phyloP scores from a whole-genome alignment of 2,113 vertebrate genomes.

The Hoplias malabaricus region DNA sequence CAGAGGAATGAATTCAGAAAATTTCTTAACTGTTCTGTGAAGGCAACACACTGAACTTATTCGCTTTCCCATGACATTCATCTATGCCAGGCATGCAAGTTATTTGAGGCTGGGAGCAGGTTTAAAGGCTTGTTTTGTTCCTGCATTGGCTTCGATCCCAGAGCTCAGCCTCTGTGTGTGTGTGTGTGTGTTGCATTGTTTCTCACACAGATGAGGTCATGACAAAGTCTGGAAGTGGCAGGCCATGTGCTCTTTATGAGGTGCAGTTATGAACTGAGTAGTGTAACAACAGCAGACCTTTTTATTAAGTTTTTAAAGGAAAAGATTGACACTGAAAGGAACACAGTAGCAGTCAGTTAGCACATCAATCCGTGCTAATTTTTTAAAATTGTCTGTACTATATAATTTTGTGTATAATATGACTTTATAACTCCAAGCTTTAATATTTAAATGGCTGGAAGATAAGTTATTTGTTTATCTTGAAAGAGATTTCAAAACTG shows the following conservation, averaged over 20 bases:
- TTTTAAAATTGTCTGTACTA: too few relatives aligned
- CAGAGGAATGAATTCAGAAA: background rate
- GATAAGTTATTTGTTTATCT: too few relatives aligned
- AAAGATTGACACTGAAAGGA: background rate
- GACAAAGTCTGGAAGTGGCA: background rate
- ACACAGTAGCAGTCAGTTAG: background rate
- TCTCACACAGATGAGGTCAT: background rate
- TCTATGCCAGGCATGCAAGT: conserved; percentile 44
- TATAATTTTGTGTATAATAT: too few relatives aligned
- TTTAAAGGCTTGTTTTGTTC: conserved; percentile 58
- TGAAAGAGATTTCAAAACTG: too few relatives aligned
- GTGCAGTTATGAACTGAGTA: background rate
- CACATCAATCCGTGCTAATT: too few relatives aligned
- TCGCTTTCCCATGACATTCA: conserved; percentile 47
- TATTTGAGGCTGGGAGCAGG: conserved; percentile 41
- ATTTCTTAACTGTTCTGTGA: background rate
- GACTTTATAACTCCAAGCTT: too few relatives aligned
- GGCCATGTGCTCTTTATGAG: conserved; percentile 7
- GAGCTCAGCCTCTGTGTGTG: conserved; percentile 18
- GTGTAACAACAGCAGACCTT: background rate
- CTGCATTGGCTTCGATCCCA: conserved; percentile 36
- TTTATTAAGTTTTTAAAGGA: background rate
- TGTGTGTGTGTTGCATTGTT: conserved; percentile 13
- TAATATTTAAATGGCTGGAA: too few relatives aligned
- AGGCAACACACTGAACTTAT: background rate